Conservation (phyloP, 2,888 invertebrate species). For the Gymnocheta viridis region DNA sequence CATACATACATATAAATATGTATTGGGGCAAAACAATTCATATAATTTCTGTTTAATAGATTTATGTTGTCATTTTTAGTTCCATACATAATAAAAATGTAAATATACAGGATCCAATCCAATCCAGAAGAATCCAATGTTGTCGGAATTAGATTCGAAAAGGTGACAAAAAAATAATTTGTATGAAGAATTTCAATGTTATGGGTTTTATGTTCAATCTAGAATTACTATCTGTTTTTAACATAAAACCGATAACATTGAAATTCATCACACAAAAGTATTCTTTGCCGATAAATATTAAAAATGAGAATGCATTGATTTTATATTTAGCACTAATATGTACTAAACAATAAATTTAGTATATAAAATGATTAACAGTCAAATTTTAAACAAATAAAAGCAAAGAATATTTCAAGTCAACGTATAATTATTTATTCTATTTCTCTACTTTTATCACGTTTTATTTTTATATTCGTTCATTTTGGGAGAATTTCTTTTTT, state of each 20-base stretch:
- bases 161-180: no score
- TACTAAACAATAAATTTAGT: slow-evolving; percentile 12
- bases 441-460: slow-evolving; percentile 18
- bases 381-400: background rate
- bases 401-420: background rate
- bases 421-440: slow-evolving; percentile 1
- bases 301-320: slow-evolving; percentile 43
- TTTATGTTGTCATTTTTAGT: slow-evolving; percentile 25
- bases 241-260: no score
- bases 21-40: background rate
- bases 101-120: no score
- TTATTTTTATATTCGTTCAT: slow-evolving; percentile 7
- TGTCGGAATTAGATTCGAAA: no score
- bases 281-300: no score
- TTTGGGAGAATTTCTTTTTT: slow-evolving; percentile 24
- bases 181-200: no score
- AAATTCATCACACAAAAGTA: no score
- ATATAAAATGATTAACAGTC: slow-evolving; percentile 1
- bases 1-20: background rate
- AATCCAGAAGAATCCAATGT: no score
- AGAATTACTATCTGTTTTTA: no score
- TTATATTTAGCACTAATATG: slow-evolving; percentile 29
- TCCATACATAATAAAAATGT: slow-evolving; percentile 6
- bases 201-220: no score
- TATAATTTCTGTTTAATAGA: background rate